Evolutionary conservation across 2,113 vertebrate genomes (phyloP), one percentile per base, ranked within the genome.

Genomic region (Phasianus colchicus): DNA sequence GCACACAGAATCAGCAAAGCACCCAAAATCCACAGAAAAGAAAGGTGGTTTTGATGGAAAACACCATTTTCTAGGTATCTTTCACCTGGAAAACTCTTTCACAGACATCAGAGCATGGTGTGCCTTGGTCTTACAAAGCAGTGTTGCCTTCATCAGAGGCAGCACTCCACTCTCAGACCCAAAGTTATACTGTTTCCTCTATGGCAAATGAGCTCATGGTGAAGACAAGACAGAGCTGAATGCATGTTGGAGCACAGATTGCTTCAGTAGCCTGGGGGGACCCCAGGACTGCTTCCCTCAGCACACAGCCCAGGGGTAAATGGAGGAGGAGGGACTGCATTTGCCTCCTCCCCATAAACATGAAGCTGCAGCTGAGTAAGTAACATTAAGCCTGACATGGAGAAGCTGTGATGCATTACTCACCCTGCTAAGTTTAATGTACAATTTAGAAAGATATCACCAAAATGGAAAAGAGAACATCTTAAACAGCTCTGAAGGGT

Each of bases 391-490:
- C 77, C 94, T 96, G 97, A 96, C 96, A 65, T 4, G 3, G 55
- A 86, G 95, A 96, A 88, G 97, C 97, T 94, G 96, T 32, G 95
- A 97, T 97, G 97, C 93, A 96, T 97, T 93, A 94, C 96, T 97
- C 97, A 95, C 93, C 85, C 96, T 93, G 96, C 74, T 96, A 95
- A 94, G 96, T 96, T 97, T 96, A 97, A 97, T 97, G 96, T 96
- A 95, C 97, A 97, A 97, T 98, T 98, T 97, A 98, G 97, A 96
- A 97, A 97, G 95, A 94, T 95, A 97, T 97, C 96, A 97, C 96
- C 97, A 95, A 88, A 93, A 97, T 77, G 94, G 96, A 96, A 91
- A 72, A 88, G 95, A 95, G 97, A 84, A 93, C 83, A 94, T 96
- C 96, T 92, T 95, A 95, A 97, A 96, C 96, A 97, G 96, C 93